Evolutionary conservation across 2,113 vertebrate species (phyloP).

Genomic region (Rhabdomys dilectus): DNA sequence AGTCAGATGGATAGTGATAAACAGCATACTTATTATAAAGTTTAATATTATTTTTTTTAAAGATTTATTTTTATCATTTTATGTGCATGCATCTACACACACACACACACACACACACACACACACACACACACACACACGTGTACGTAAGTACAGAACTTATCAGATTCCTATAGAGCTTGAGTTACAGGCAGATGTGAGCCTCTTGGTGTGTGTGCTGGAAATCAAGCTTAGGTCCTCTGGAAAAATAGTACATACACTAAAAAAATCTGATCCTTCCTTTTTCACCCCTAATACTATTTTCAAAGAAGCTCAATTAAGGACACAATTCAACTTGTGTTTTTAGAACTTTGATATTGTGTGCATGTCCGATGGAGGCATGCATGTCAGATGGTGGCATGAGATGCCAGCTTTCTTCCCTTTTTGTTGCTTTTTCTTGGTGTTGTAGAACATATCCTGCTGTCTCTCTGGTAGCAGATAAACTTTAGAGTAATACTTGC

Average conservation of each 20-base stretch:
- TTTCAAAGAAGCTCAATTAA: neutral
- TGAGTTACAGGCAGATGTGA: neutral
- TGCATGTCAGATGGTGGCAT: neutral
- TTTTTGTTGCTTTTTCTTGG: neutral
- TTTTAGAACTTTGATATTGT: slow-evolving; percentile 10
- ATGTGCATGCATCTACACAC: neutral
- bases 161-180: neutral
- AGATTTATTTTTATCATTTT: neutral
- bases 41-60: neutral
- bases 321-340: neutral
- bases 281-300: neutral
- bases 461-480: neutral
- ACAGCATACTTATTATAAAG: neutral
- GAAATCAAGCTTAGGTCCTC: neutral
- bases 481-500: neutral
- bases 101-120: rapidly evolving
- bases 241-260: neutral
- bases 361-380: neutral
- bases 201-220: neutral
- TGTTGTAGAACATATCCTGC: neutral
- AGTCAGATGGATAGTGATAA: neutral
- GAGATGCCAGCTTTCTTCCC: neutral
- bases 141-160: neutral
- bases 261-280: neutral
- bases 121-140: no score